These are phyloP conservation scores for Betta splendens DNA, from an alignment of 2,797 vertebrate genomes.

Conservation along the genomic window DNA sequence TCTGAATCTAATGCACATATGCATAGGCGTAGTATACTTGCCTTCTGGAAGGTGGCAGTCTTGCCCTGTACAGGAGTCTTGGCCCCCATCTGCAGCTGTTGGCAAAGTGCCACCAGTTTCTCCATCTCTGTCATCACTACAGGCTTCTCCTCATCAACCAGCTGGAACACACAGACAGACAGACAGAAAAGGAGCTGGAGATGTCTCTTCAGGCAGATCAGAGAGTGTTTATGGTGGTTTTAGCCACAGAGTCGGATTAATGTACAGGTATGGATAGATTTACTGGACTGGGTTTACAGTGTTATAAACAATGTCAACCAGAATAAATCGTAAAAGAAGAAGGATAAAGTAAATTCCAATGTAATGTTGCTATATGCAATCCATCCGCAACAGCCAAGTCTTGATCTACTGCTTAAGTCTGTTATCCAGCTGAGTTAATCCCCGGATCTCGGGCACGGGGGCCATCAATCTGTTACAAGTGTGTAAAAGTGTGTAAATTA, in stretches of 20 bases:
- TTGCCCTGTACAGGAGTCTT: conserved; percentile 90
- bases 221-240: conserved; percentile 7
- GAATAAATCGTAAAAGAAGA: conserved; percentile 1
- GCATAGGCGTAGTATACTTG: conserved; percentile 61
- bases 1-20: neutral
- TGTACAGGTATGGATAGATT: conserved; percentile 8
- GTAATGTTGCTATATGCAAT: conserved; percentile 37
- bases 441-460: conserved; percentile 33
- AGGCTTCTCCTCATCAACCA: conserved; percentile 88
- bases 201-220: conserved; percentile 27
- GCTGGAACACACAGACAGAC: conserved; percentile 79
- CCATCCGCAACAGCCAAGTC: conserved; percentile 39
- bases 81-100: conserved; percentile 89
- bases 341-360: conserved; percentile 29
- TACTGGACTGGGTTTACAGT: conserved; percentile 20
- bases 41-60: conserved; percentile 94
- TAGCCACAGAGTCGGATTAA: conserved; percentile 9
- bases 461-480: conserved; percentile 33
- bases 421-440: conserved; percentile 59
- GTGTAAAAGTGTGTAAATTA: conserved; percentile 4
- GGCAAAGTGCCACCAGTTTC: conserved; percentile 88
- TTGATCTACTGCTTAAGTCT: conserved; percentile 47
- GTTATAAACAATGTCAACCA: conserved; percentile 31
- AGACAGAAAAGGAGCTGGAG: conserved; percentile 2
- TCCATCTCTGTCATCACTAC: conserved; percentile 89